Evolutionary conservation across 2,113 vertebrate genomes (phyloP).

Genomic region (Diglossa brunneiventris): DNA sequence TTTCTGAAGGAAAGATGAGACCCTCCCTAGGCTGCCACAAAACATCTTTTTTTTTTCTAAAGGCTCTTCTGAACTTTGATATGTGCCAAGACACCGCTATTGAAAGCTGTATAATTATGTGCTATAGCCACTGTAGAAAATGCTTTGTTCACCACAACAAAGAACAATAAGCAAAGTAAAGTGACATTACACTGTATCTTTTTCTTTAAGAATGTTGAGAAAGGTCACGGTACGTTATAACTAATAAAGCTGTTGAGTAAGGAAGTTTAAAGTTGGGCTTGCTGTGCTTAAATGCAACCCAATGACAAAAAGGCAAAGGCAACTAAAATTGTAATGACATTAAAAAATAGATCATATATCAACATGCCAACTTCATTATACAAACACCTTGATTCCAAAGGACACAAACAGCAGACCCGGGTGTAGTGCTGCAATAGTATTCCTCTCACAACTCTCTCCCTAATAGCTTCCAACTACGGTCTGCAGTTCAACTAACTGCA

Average conservation of each 20-base stretch:
- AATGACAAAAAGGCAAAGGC: constrained; percentile 77
- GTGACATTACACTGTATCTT: constrained; percentile 82
- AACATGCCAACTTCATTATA: constrained; percentile 69
- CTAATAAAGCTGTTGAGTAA: constrained; percentile 85
- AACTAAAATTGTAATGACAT: constrained; percentile 76
- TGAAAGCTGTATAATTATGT: constrained; percentile 87
- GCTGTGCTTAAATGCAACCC: constrained; percentile 77
- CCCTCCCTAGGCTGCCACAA: constrained; percentile 93
- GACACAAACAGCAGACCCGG: constrained; percentile 5
- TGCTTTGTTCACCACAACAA: constrained; percentile 85
- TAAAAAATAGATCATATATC: constrained; percentile 74
- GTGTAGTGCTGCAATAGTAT: background rate
- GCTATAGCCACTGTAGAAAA: constrained; percentile 84
- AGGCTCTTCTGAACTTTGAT: constrained; percentile 87
- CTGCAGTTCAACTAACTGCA: constrained; percentile 15
- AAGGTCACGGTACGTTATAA: constrained; percentile 78
- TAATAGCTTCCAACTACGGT: constrained; percentile 23
- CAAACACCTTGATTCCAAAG: constrained; percentile 72
- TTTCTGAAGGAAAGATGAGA: constrained; percentile 95
- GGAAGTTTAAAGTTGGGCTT: constrained; percentile 80
- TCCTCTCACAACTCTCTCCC: background rate
- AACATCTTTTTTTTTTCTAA: constrained; percentile 90
- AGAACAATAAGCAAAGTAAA: constrained; percentile 86
- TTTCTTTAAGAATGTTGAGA: constrained; percentile 85
- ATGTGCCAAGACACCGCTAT: constrained; percentile 85